Percentiles rank a stretch among this genome's conserved stretches.
These are phyloP conservation scores for Actinia tenebrosa DNA, from an alignment of 64 coral and sea anemone genomes.

Conservation along the genomic window DNA sequence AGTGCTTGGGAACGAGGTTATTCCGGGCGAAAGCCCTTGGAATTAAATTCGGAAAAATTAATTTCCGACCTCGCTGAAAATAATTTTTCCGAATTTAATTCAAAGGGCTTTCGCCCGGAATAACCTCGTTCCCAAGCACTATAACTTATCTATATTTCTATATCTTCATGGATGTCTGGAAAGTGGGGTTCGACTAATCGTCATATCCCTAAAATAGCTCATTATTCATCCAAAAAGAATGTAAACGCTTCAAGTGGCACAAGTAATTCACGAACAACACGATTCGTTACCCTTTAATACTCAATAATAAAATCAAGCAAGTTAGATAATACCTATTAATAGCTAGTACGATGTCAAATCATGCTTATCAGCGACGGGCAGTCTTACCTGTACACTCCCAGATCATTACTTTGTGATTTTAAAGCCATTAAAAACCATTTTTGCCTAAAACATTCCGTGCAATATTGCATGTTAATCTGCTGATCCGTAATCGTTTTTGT, in stretches of 20 bases:
- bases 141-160: too few species aligned
- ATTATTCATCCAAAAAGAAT: neutral
- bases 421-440: neutral
- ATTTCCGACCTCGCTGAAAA: too few species aligned
- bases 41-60: too few species aligned
- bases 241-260: neutral
- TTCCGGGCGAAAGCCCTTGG: too few species aligned
- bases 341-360: neutral
- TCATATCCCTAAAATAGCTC: neutral
- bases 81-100: too few species aligned
- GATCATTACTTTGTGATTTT: neutral
- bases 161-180: too few species aligned
- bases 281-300: neutral
- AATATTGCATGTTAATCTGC: neutral
- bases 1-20: too few species aligned
- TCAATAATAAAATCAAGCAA: neutral
- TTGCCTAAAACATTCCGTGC: neutral
- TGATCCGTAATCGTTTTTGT: neutral
- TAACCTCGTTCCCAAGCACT: too few species aligned
- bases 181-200: too few species aligned
- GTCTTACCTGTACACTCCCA: neutral
- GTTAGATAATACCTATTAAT: neutral
- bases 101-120: too few species aligned
- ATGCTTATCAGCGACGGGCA: neutral
- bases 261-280: neutral